Base-by-base conservation (phyloP, 2,797 vertebrate species). In the Muscicapa striata region DNA sequence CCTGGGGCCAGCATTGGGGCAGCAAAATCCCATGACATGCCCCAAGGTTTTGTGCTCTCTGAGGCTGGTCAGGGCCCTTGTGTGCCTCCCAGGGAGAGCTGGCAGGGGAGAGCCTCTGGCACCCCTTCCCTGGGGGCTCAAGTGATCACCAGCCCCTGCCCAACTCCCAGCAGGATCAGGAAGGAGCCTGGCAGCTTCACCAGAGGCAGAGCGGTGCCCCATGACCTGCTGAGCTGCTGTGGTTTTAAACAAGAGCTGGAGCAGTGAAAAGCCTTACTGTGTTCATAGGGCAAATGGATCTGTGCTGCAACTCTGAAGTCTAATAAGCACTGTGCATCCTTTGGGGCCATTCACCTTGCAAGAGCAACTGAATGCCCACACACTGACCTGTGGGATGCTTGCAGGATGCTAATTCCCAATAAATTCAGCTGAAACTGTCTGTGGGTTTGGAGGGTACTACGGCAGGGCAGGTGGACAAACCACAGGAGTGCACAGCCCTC, bases 1-100 rank as follows among this genome's bases (percentile, higher is more conserved):
- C 27, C 69, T 15, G 30, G 8, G 51, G 36, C 10, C 2, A 9
- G 41, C 80, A 57, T 6, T 0, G 0, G 43, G 54, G 30, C 64
- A 90, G 34, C 27, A 77, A 80, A 93, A 74, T 41, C 58, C 62
- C 41, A 19, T 0, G 1, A 58, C 24, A 13, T 13, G 8, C 17
- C 43, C 70, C 78, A 78, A 63, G 41, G 76, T 62, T 89, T 63
- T 3, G 1, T 66, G 66, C 10, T 77, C 62, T 77, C 45, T 4
- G 1, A 54, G 52, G 48, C 45, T 66, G 45, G 41, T 26, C 52
- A 48, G 7, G 51, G 49, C 23, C 41, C 58, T 38, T n/a, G 18
- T 0, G 1, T 20, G 36, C 40, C 40, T 81, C 41, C 15, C 3
- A 10, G 26, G 43, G 40, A 79, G 11, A 87, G 54, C 5, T 3